Conservation (phyloP, 2,113 vertebrate genomes). For the Neolamprologus toae region DNA sequence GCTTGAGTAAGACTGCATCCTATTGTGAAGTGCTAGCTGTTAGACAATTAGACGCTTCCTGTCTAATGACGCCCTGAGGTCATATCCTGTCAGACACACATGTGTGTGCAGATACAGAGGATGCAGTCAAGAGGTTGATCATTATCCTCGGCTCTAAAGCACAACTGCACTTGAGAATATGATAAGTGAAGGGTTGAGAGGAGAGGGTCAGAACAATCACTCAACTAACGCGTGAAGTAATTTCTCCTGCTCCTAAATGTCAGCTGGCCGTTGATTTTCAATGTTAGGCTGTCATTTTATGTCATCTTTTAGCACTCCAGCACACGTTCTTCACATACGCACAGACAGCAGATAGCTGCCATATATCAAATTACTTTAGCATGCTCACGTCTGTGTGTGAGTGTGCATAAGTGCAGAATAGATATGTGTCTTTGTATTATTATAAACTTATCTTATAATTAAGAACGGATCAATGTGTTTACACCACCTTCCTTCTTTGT, state of each 20-base stretch:
- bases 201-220: conserved; percentile 2
- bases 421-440: neutral
- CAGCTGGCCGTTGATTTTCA: neutral
- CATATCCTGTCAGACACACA: conserved; percentile 52
- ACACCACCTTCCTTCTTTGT: neutral
- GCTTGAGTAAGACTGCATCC: neutral
- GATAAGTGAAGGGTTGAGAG: conserved; percentile 13
- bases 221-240: conserved; percentile 19
- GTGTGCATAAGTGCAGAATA: neutral
- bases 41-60: conserved; percentile 56
- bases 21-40: conserved; percentile 44
- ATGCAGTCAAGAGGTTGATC: conserved; percentile 7
- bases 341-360: neutral
- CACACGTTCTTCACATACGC: neutral
- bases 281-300: neutral
- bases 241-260: neutral
- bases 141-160: conserved; percentile 25
- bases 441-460: neutral
- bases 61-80: conserved; percentile 56
- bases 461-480: neutral
- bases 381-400: neutral
- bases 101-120: conserved; percentile 15
- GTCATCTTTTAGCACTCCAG: neutral
- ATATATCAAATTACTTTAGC: neutral
- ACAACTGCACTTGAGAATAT: conserved; percentile 27